phyloP scores from a whole-genome alignment of 1,140 invertebrate genomes.

The Thereuonema tuberculata region DNA sequence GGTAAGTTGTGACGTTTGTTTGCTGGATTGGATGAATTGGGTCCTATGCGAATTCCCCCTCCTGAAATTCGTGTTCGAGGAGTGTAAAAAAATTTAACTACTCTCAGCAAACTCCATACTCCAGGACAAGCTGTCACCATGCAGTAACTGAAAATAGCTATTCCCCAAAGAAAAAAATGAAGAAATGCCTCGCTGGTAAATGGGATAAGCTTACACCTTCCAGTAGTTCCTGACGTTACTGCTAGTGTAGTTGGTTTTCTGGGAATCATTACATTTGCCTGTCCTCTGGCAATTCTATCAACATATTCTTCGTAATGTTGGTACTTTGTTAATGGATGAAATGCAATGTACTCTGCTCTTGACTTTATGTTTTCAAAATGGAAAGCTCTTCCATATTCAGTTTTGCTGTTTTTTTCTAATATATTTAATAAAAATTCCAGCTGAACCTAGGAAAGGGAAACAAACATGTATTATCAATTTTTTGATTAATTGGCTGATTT shows the following conservation, averaged over 20 bases:
- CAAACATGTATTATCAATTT: not conserved
- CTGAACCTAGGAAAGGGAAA: not conserved
- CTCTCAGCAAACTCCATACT: constrained; percentile 22
- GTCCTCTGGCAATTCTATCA: constrained; percentile 25
- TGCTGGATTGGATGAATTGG: constrained; percentile 28
- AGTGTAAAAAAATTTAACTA: constrained; percentile 29
- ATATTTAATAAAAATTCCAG: not conserved
- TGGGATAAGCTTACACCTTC: constrained; percentile 25
- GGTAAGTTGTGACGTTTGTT: constrained; percentile 26
- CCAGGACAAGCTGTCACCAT: constrained; percentile 23
- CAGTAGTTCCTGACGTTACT: constrained; percentile 31
- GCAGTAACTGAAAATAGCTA: constrained; percentile 22
- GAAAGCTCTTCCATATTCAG: constrained; percentile 26
- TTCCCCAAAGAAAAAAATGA: constrained; percentile 26
- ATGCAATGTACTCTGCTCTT: constrained; percentile 22
- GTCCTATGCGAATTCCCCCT: constrained; percentile 26
- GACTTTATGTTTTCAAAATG: constrained; percentile 24
- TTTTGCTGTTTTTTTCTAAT: constrained; percentile 10
- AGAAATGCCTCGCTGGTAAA: not conserved
- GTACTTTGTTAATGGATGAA: constrained; percentile 27
- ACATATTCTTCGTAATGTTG: constrained; percentile 26
- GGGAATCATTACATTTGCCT: constrained; percentile 24
- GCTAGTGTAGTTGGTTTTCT: constrained; percentile 25
- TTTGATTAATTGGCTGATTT: too few species aligned
- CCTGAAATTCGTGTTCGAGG: constrained; percentile 24